phyloP scores from a whole-genome alignment of 2,888 invertebrate genomes.

The Glyphotaelius pellucidus region DNA sequence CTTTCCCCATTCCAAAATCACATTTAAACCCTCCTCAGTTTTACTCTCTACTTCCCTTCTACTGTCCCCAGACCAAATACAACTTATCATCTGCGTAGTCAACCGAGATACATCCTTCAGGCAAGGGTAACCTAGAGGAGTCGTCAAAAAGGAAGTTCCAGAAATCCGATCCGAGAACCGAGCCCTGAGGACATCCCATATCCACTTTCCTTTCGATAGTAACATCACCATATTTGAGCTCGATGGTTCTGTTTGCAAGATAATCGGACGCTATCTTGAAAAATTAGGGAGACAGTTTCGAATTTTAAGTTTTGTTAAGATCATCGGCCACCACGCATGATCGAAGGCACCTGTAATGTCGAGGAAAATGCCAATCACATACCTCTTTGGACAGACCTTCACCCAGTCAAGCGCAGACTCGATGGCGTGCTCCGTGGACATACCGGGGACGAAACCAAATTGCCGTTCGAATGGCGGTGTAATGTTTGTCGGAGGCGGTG shows the following conservation, averaged over 20 bases:
- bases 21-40: no score
- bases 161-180: not conserved
- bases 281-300: not conserved
- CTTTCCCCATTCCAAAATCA: no score
- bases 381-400: not conserved
- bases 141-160: not conserved
- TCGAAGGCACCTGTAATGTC: not conserved
- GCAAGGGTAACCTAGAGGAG: conserved; percentile 42
- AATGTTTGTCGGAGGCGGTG: no score
- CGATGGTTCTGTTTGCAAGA: not conserved
- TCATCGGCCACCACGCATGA: not conserved
- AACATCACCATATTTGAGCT: not conserved
- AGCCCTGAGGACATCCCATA: not conserved
- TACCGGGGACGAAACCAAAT: not conserved
- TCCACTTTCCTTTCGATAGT: not conserved
- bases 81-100: no score
- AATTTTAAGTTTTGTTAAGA: not conserved
- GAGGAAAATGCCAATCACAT: not conserved
- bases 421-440: not conserved
- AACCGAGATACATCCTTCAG: no score
- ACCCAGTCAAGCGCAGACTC: not conserved
- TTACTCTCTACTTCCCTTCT: no score
- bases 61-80: no score
- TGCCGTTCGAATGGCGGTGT: not conserved
- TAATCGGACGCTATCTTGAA: not conserved